Evolutionary conservation across 2,113 vertebrate genomes (phyloP), one percentile per base, ranked within the genome.

Genomic region (Rhynchomys soricoides): DNA sequence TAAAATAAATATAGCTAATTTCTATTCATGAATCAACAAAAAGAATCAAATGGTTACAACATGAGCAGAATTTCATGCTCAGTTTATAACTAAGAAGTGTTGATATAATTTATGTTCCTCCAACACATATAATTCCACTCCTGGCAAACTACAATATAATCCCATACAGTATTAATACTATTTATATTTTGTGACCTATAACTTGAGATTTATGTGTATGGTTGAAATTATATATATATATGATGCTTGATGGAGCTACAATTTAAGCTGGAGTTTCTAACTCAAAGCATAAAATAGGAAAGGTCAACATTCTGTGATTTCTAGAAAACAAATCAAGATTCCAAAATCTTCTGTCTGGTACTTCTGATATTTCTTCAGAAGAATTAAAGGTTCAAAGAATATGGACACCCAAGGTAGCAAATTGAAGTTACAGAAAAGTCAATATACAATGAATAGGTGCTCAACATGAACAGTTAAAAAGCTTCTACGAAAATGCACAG

Each of bases 391-490:
- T 40, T 78, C 43, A 87, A 91, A 6, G 9, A 55, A 26, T 43
- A 17, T n/a, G 4, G 11, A 71, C 40, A 93, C n/a, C 17, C 62
- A 78, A 68, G 11, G 31, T 37, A 34, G 37, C 64, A 81, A 94
- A 17, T 0, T 74, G 10, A 91, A 96, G 26, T 48, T 29, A 37
- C 11, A 71, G 64, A 37, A 82, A 88, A 74, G 70, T 15, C 29
- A 37, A 62, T 21, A 96, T 22, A 75, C 7, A 34, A 62, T 45
- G 16, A n/a, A 85, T 64, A 34, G 87, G 62, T 48, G 50, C 1
- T 90, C 24, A 81, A 52, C 50, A 90, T 71, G 66, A 8, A 95
- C 29, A 92, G 37, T 82, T 93, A 57, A 95, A 79, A 83, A 88
- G 24, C 31, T 77, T 70, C 31, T n/a, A 29, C 71, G 90, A 26